Evolutionary conservation across 2,888 invertebrate species (phyloP), one percentile per base, ranked within the genome.

Genomic region (Rhagophthalmus giganteus): DNA sequence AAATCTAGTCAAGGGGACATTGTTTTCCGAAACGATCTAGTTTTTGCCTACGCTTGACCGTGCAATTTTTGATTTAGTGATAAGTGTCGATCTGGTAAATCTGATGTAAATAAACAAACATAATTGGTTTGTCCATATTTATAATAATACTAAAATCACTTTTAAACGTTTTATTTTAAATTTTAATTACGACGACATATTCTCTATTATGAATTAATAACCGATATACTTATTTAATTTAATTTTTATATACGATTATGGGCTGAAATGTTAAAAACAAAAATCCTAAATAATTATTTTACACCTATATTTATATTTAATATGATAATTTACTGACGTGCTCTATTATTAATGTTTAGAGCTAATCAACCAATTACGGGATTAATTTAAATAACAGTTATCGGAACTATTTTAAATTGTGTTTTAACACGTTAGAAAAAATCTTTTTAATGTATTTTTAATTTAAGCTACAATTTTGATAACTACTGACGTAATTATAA

Each of bases 51-150:
- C 60, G 55, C 58, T 58, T 58, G 47, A 48, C 33, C 48, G 61
- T 61, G 61, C 61, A 61, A 61, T 61, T 58, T 54, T 55, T 51
- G 20, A 35, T 47, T 54, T 54, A 35, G 42, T 25, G 47, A 53
- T 55, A 41, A 41, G 46, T 46, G 16, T 44, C 30, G 20, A 35
- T 39, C 47, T 54, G 39, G 40, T 34, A 54, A 25, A 10, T 25
- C 16, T 30, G n/a, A 37, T n/a, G 37, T 37, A 2, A 37, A 6
- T 20, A 12, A 5, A 14, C n/a, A 14, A 33, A 8, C 11, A 9
- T 28, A n/a, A n/a, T n/a, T n/a, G n/a, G n/a, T n/a, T n/a, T n/a
- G n/a, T n/a, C n/a, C n/a, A n/a, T n/a, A n/a, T n/a, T n/a, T n/a
- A n/a, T n/a, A n/a, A n/a, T n/a, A n/a, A n/a, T n/a, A n/a, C n/a